These are phyloP conservation scores for Trichomycterus rosablanca DNA, from an alignment of 2,113 vertebrate species.

Conservation along the genomic window DNA sequence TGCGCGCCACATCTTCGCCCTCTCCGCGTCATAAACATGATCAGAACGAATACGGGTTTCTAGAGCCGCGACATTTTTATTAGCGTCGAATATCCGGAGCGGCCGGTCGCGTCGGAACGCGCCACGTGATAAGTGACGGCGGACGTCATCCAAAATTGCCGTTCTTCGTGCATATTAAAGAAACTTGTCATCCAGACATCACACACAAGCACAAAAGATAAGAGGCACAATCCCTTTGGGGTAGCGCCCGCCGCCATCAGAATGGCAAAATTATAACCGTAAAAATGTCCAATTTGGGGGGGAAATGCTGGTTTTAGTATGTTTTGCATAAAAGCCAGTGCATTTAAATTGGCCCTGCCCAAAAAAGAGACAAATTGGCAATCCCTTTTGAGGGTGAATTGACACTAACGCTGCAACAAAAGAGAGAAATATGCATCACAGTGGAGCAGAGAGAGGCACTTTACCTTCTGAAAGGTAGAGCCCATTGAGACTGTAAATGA, in stretches of 20 bases:
- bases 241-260: slow-evolving; percentile 76
- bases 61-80: slow-evolving; percentile 44
- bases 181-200: slow-evolving; percentile 83
- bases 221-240: slow-evolving; percentile 72
- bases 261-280: slow-evolving; percentile 88
- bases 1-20: too few species aligned
- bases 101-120: slow-evolving; percentile 36
- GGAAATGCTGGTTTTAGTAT: slow-evolving; percentile 82
- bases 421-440: slow-evolving; percentile 47
- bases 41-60: slow-evolving; percentile 40
- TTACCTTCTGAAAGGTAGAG: slow-evolving; percentile 47
- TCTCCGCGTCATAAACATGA: background rate
- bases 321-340: slow-evolving; percentile 94
- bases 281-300: slow-evolving; percentile 87
- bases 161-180: slow-evolving; percentile 73
- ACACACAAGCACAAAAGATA: slow-evolving; percentile 68
- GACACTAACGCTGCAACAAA: slow-evolving; percentile 60
- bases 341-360: slow-evolving; percentile 78
- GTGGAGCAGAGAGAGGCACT: slow-evolving; percentile 46
- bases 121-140: slow-evolving; percentile 47
- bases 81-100: slow-evolving; percentile 34
- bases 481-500: slow-evolving; percentile 49
- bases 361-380: slow-evolving; percentile 85
- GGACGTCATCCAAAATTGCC: slow-evolving; percentile 58
- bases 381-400: slow-evolving; percentile 55